These are phyloP conservation scores for Latheticus oryzae DNA, from an alignment of 2,888 invertebrate genomes.

Conservation along the genomic window DNA sequence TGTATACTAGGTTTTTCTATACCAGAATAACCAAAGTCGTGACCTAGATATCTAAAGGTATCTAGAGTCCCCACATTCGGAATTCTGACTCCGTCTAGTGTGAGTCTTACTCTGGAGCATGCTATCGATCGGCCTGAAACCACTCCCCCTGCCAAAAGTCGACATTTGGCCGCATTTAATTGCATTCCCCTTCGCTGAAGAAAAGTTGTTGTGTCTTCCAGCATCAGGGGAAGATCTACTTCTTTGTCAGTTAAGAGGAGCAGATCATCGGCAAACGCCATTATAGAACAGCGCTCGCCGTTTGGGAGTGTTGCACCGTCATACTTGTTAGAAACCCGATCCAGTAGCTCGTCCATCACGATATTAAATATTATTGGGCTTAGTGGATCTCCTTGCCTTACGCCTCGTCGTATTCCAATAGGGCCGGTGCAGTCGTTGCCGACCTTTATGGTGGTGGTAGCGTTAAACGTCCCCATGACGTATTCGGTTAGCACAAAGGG, in stretches of 20 bases:
- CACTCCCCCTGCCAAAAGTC: slow-evolving; percentile 1
- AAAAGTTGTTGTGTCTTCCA: slow-evolving; percentile 7
- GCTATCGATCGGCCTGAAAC: background rate
- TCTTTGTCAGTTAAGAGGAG: too few relatives aligned
- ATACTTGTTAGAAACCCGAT: background rate
- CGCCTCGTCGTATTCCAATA: slow-evolving; percentile 53
- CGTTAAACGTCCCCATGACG: background rate
- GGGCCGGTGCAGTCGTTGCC: too few relatives aligned
- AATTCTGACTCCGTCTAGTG: background rate
- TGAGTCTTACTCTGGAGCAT: background rate
- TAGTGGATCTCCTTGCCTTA: slow-evolving; percentile 61
- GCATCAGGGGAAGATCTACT: slow-evolving; percentile 12
- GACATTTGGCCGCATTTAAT: slow-evolving; percentile 28
- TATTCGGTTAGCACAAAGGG: background rate
- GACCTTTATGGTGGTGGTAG: background rate
- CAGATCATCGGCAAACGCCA: slow-evolving; percentile 40
- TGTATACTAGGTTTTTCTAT: background rate
- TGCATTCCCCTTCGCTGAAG: slow-evolving; percentile 13
- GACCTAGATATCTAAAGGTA: slow-evolving; percentile 19
- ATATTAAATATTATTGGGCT: slow-evolving; percentile 44
- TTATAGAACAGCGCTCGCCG: background rate
- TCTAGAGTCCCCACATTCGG: slow-evolving; percentile 1
- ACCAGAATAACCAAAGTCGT: slow-evolving; percentile 10
- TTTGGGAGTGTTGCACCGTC: slow-evolving; percentile 8
- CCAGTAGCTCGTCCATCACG: slow-evolving; percentile 41